Evolutionary conservation across 2,113 vertebrate genomes (phyloP).

Genomic region (Crotalus helleri): DNA sequence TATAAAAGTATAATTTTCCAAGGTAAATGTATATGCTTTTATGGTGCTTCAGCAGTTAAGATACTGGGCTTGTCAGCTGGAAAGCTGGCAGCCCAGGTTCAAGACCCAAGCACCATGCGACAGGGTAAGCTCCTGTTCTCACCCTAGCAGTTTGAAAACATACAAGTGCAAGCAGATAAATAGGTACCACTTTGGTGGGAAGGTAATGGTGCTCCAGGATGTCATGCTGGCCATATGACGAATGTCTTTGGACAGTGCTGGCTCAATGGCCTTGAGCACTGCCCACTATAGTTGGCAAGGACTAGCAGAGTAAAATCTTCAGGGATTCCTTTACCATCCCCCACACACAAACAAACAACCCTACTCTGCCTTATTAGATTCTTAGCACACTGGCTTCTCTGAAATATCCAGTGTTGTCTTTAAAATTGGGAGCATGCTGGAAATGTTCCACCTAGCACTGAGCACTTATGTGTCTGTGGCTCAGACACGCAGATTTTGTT

Average conservation of each 20-base stretch:
- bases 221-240: not conserved
- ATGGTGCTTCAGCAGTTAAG: not conserved
- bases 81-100: not conserved
- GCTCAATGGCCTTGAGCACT: not conserved
- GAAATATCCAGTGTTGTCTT: not conserved
- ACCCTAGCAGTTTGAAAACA: not conserved
- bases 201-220: not conserved
- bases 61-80: not conserved
- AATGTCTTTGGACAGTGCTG: not conserved
- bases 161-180: not conserved
- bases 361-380: not conserved
- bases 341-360: not conserved
- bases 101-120: not conserved
- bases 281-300: not conserved
- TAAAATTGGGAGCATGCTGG: not conserved
- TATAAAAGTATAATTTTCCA: not conserved
- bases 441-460: not conserved
- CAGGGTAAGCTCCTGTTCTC: not conserved
- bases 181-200: not conserved
- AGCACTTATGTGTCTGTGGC: not conserved
- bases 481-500: not conserved
- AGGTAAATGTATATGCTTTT: not conserved
- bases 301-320: not conserved
- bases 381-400: not conserved
- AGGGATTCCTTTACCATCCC: not conserved